Base-by-base conservation (phyloP, 2,888 invertebrate species). In the Exephanes ischioxanthus region DNA sequence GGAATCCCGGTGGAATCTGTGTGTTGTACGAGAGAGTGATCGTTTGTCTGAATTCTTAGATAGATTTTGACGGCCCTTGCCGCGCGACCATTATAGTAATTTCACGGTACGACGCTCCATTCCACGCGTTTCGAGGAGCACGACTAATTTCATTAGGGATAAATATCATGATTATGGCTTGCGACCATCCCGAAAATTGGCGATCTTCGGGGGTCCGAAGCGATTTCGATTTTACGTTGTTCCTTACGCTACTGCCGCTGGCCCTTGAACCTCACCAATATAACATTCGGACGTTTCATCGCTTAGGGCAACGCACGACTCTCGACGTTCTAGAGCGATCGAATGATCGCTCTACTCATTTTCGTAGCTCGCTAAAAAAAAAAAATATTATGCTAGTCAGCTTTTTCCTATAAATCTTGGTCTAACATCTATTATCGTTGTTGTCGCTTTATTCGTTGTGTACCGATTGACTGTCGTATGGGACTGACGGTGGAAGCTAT, bases 111-210 rank as follows among this genome's bases (percentile, higher is more conserved):
- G 90, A 89, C 88, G 90, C 72, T 92, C 92, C 92, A 92, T 92
- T 91, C 91, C 89, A 85, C 89, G 91, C 89, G 91, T 90, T 90
- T 88, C 90, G 88, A 88, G 88, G 86, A 91, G 91, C 91, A 91
- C 89, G 88, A 91, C 93, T 93, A 93, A 93, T 93, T 93, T 93
- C 93, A 93, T 93, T 93, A 93, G 93, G 92, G 93, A 93, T 93
- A 93, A 93, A 93, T 92, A 93, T 93, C 92, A 92, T 93, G 91
- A 93, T 93, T 93, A 93, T 91, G 80, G 89, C 89, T 92, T 89
- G 87, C 89, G 90, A 90, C 89, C 89, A 87, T 89, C 87, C 86
- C 86, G 87, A 88, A 91, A 92, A 91, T 91, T 91, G 91, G 84
- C 84, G 88, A 87, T 84, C 70, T 89, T 85, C 82, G 86, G 80